Evolutionary conservation across 2,113 vertebrate species (phyloP).

Genomic region (Montifringilla adamsi): DNA sequence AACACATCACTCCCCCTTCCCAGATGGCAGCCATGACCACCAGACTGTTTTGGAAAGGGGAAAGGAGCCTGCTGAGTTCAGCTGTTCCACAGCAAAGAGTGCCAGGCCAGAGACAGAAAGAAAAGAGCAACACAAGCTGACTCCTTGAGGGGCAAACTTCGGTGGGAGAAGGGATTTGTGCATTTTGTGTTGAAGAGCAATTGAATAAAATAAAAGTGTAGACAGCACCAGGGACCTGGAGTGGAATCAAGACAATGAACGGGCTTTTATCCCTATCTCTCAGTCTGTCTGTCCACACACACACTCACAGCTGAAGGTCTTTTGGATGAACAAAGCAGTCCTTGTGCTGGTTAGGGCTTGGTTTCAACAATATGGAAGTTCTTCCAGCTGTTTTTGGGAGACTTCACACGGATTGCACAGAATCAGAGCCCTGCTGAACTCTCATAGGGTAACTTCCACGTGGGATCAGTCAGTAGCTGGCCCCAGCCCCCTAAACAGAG

Average conservation of each 20-base stretch:
- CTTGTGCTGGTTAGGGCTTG: conserved; percentile 17
- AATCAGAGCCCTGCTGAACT: not conserved
- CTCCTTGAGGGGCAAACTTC: not conserved
- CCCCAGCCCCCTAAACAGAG: not conserved
- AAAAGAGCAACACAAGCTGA: not conserved
- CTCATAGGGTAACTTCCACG: not conserved
- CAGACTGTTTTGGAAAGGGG: conserved; percentile 8
- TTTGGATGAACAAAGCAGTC: conserved; percentile 8
- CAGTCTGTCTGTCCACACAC: not conserved
- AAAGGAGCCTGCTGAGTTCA: conserved; percentile 38
- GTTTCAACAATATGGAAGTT: conserved; percentile 36
- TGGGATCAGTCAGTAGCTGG: not conserved
- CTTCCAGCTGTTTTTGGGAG: conserved; percentile 28
- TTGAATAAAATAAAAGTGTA: not conserved
- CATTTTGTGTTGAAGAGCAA: not conserved
- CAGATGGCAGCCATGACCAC: not conserved
- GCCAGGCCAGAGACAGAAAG: not conserved
- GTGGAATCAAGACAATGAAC: not conserved
- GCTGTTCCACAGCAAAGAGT: not conserved
- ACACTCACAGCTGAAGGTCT: conserved; percentile 16
- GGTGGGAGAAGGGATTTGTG: not conserved
- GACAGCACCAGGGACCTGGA: not conserved
- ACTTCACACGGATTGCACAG: not conserved
- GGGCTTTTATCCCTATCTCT: not conserved
- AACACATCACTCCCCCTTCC: not conserved